A percentile compares a stretch with the other conserved stretches of the same genome.
Evolutionary conservation across 2,797 vertebrate genomes (phyloP).

Genomic region (Anguilla pacifica): DNA sequence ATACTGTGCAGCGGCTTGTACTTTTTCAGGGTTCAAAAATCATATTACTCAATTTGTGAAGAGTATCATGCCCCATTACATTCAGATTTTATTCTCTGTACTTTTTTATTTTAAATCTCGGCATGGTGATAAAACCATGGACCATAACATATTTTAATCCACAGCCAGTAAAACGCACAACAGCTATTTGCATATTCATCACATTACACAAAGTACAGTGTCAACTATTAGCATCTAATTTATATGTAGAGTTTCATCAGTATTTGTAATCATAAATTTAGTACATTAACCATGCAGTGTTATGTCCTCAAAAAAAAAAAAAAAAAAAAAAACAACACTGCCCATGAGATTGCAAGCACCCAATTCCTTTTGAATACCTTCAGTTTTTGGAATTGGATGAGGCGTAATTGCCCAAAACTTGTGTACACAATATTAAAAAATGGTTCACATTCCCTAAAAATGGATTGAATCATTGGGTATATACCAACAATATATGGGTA

Average conservation of each 20-base stretch:
- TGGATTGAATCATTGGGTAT: neutral
- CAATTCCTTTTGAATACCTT: neutral
- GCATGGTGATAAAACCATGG: constrained; percentile 10
- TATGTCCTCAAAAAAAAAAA: neutral
- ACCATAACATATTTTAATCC: constrained; percentile 22
- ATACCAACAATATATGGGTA: neutral
- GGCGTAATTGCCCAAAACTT: neutral
- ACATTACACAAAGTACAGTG: neutral
- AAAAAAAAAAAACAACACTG: neutral
- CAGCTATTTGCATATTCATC: neutral
- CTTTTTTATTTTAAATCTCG: constrained; percentile 13
- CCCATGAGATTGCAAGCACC: neutral
- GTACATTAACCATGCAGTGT: neutral
- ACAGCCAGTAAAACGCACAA: neutral
- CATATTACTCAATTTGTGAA: constrained; percentile 15
- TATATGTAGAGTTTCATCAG: neutral
- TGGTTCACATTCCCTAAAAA: neutral
- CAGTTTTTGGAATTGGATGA: neutral
- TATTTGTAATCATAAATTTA: neutral
- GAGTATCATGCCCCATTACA: constrained; percentile 18
- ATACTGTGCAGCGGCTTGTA: neutral
- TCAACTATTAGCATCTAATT: constrained; percentile 6
- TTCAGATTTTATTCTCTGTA: constrained; percentile 4
- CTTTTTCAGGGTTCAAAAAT: constrained; percentile 17
- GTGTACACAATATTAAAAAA: neutral